Conservation (phyloP, 2,113 vertebrate species). For the Saguinus midas region DNA sequence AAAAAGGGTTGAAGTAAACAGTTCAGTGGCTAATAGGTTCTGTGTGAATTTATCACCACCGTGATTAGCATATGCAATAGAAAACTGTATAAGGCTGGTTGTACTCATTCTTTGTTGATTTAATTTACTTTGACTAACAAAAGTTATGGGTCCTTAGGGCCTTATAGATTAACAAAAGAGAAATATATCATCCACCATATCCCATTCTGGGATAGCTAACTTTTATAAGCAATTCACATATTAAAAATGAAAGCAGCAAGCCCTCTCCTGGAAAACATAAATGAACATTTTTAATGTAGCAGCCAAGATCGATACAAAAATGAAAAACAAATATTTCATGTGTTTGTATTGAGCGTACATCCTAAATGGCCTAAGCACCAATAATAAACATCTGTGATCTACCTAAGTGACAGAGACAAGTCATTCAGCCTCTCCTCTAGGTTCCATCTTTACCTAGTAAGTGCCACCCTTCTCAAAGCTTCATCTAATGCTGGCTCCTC, state of each 20-base stretch:
- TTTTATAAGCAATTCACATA: conserved; percentile 18
- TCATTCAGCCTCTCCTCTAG: not conserved
- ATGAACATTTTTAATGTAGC: not conserved
- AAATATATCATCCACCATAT: not conserved
- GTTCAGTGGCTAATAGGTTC: not conserved
- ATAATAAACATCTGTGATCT: not conserved
- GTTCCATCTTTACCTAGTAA: not conserved
- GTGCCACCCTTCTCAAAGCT: not conserved
- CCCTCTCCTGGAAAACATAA: not conserved
- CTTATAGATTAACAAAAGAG: not conserved
- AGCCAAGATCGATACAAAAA: conserved; percentile 26
- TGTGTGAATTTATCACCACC: not conserved
- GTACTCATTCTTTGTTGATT: not conserved
- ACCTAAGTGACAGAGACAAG: not conserved
- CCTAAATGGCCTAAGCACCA: not conserved
- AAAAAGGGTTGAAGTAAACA: not conserved
- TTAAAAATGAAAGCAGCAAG: not conserved
- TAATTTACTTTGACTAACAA: conserved; percentile 46
- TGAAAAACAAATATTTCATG: not conserved
- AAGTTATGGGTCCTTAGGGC: not conserved
- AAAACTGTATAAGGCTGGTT: not conserved
- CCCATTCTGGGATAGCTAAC: not conserved
- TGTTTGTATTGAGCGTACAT: not conserved
- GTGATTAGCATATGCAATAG: not conserved
- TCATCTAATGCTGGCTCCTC: not conserved